Base-by-base conservation (phyloP, 37 sponge, comb jelly and placozoan genomes). In the Haliclona indistincta region DNA sequence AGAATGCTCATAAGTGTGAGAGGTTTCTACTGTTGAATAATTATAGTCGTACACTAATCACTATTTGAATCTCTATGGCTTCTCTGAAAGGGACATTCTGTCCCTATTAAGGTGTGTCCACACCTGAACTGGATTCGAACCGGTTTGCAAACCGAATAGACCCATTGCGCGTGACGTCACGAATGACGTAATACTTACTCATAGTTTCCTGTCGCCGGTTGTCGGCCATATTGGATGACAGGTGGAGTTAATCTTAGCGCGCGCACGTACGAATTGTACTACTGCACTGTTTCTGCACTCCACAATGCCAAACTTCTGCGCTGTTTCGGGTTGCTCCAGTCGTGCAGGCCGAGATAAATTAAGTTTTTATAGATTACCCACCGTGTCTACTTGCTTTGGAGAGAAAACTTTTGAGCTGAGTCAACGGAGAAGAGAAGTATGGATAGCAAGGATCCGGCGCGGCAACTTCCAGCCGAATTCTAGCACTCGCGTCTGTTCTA, bases 181-280 rank as follows among this genome's bases (percentile, higher is more conserved):
- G 23, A 69, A 4, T 43, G 32, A 69, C 70, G 70, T 64, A 60
- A 40, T 53, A 33, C 37, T 30, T 45, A 40, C 56, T n/a, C n/a
- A n/a, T n/a, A n/a, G n/a, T n/a, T n/a, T n/a, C n/a, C n/a, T n/a
- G n/a, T n/a, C n/a, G n/a, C n/a, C n/a, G n/a, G n/a, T n/a, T 32
- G 43, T 34, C 71, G 37, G 76, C 76, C 76, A 69, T 84, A 22
- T 83, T 54, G 67, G 68, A 54, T 68, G 42, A 41, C 76, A 54
- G 20, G 28, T n/a, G n/a, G n/a, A n/a, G n/a, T n/a, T n/a, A n/a
- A n/a, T n/a, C n/a, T n/a, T n/a, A n/a, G n/a, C n/a, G n/a, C n/a
- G n/a, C n/a, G n/a, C n/a, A n/a, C n/a, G n/a, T n/a, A n/a, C n/a
- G n/a, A n/a, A n/a, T n/a, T n/a, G n/a, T n/a, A n/a, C n/a, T n/a